These are phyloP conservation scores for Alviniconcha strummeri DNA, from an alignment of 2,888 invertebrate species.

Conservation along the genomic window DNA sequence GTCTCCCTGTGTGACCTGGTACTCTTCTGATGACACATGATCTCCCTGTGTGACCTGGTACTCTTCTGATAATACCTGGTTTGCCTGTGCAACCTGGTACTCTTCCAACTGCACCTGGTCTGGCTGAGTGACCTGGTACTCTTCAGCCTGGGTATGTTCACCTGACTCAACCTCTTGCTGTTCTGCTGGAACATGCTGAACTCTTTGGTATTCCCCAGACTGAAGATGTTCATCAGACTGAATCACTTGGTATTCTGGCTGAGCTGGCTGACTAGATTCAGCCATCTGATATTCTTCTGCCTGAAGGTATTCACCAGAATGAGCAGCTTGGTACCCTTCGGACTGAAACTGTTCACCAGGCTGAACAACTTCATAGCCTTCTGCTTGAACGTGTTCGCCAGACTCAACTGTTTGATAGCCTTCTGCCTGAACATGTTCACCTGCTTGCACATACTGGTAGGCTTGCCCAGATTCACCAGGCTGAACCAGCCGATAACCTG, in stretches of 20 bases:
- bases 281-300: background rate
- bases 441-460: background rate
- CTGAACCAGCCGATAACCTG: too few species aligned
- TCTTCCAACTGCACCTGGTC: too few species aligned
- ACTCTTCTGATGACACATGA: too few species aligned
- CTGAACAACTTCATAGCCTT: conserved; percentile 21
- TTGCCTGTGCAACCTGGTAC: too few species aligned
- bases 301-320: background rate
- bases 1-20: too few species aligned
- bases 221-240: background rate
- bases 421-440: background rate
- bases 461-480: background rate
- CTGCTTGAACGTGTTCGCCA: conserved; percentile 21
- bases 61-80: too few species aligned
- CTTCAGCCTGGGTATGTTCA: background rate
- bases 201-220: background rate
- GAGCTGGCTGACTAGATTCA: background rate
- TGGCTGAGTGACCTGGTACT: too few species aligned
- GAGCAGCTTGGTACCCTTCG: background rate
- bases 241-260: conserved; percentile 6
- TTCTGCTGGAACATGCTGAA: background rate
- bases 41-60: background rate
- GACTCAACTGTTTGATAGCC: conserved; percentile 19
- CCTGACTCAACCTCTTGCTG: background rate
- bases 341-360: background rate